phyloP scores from a whole-genome alignment of 2,797 vertebrate genomes.

The Sphenodon punctatus region DNA sequence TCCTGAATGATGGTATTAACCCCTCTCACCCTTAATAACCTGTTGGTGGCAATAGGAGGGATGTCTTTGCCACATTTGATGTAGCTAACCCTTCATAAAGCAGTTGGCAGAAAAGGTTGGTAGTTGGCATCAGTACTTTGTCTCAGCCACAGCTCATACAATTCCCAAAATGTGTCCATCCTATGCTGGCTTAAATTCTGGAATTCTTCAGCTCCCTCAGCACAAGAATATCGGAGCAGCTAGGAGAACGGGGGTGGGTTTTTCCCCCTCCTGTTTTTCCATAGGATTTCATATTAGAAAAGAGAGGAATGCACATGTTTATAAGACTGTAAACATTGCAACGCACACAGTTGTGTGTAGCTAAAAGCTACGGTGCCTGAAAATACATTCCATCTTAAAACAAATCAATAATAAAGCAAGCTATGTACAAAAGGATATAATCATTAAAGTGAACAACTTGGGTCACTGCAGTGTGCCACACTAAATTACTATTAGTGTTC shows the following conservation, averaged over 20 bases:
- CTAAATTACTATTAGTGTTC: not conserved
- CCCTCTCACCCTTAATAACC: too few species aligned
- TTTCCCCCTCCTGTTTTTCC: not conserved
- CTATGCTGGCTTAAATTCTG: conserved; percentile 37
- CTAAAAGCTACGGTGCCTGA: not conserved
- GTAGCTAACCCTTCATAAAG: conserved; percentile 12
- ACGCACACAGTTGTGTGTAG: not conserved
- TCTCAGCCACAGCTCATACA: conserved; percentile 35
- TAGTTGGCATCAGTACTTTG: conserved; percentile 6
- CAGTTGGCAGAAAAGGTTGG: conserved; percentile 41
- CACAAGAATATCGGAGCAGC: not conserved
- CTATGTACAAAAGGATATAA: not conserved
- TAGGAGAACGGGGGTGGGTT: too few species aligned
- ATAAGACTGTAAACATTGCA: not conserved
- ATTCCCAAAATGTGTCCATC: conserved; percentile 36
- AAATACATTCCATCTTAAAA: not conserved
- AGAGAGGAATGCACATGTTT: not conserved
- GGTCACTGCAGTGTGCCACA: not conserved
- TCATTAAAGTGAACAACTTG: not conserved
- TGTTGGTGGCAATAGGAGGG: too few species aligned
- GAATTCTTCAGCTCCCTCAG: not conserved
- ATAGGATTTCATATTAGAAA: not conserved
- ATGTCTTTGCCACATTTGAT: not conserved
- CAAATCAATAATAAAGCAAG: not conserved
- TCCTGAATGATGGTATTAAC: too few species aligned